Conservation (phyloP, 2,797 vertebrate species). For the Microctenopoma stevenorrisi region DNA sequence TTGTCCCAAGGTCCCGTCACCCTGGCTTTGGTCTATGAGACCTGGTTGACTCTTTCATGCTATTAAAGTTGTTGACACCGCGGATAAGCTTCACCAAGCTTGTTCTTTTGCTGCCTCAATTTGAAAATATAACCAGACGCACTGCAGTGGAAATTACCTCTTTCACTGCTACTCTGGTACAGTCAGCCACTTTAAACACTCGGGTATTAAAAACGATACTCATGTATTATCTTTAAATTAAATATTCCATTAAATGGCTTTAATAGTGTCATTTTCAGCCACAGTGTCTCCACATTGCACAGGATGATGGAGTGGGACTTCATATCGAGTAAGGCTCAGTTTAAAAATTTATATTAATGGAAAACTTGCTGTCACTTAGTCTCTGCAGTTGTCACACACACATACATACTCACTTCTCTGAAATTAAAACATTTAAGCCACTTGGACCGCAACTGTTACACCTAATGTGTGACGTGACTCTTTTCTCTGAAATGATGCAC, state of each 20-base stretch:
- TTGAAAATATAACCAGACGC: slow-evolving; percentile 14
- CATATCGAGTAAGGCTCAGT: not conserved
- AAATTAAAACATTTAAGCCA: slow-evolving; percentile 25
- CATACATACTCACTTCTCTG: not conserved
- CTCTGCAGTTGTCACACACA: slow-evolving; percentile 6
- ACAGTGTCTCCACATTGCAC: slow-evolving; percentile 1
- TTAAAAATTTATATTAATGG: slow-evolving; percentile 49
- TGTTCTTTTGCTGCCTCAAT: slow-evolving; percentile 13
- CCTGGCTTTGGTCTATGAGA: slow-evolving; percentile 45
- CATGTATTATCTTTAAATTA: not conserved
- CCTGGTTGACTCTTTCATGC: slow-evolving; percentile 15
- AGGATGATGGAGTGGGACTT: slow-evolving; percentile 9
- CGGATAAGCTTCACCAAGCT: slow-evolving; percentile 16
- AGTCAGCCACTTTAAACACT: slow-evolving; percentile 5
- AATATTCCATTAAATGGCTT: slow-evolving; percentile 12
- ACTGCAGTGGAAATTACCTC: not conserved
- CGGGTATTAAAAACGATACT: not conserved
- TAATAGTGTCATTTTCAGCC: not conserved
- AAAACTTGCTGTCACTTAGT: not conserved
- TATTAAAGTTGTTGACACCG: slow-evolving; percentile 25
- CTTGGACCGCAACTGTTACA: slow-evolving; percentile 6
- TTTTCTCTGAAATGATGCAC: not conserved
- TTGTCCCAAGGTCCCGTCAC: slow-evolving; percentile 58
- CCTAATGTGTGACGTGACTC: not conserved
- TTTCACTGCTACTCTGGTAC: not conserved